Percentiles rank a stretch among this genome's conserved stretches.
phyloP scores from a whole-genome alignment of 2,113 vertebrate species.

The Mystacornis crossleyi region DNA sequence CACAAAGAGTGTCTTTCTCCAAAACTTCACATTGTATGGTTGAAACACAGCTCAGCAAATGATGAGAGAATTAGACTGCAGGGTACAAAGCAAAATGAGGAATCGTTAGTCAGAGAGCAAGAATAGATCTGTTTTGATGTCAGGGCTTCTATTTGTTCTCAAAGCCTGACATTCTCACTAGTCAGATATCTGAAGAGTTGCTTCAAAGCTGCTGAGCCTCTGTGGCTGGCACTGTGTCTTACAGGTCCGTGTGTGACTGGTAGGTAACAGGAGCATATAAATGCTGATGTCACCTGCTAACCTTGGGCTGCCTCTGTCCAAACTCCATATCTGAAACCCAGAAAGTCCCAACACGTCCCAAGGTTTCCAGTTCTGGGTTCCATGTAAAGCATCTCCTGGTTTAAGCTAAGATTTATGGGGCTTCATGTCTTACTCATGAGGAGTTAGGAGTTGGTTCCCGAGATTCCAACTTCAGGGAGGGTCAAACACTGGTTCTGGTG shows the following conservation, averaged over 20 bases:
- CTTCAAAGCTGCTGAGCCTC: not conserved
- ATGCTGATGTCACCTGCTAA: rapidly evolving
- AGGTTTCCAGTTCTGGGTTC: not conserved
- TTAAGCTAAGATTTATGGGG: not conserved
- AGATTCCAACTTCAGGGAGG: not conserved
- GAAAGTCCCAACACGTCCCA: not conserved
- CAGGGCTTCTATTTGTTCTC: not conserved
- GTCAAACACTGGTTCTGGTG: not conserved
- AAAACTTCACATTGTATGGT: not conserved
- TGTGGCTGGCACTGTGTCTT: not conserved
- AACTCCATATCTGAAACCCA: not conserved
- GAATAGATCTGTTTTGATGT: not conserved
- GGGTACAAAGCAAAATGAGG: not conserved
- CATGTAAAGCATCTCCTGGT: not conserved
- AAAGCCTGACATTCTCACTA: not conserved
- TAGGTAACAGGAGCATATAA: not conserved
- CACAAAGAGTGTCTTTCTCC: not conserved
- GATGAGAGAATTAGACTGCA: not conserved
- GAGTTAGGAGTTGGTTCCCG: not conserved
- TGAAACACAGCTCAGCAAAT: not conserved
- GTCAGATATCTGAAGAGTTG: not conserved
- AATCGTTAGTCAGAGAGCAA: not conserved
- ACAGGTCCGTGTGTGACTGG: not conserved
- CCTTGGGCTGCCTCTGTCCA: not conserved
- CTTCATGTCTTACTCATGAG: not conserved